Evolutionary conservation across 1,140 invertebrate species (phyloP), one percentile per base, ranked within the genome.

Genomic region (Hesperophylax magnus): DNA sequence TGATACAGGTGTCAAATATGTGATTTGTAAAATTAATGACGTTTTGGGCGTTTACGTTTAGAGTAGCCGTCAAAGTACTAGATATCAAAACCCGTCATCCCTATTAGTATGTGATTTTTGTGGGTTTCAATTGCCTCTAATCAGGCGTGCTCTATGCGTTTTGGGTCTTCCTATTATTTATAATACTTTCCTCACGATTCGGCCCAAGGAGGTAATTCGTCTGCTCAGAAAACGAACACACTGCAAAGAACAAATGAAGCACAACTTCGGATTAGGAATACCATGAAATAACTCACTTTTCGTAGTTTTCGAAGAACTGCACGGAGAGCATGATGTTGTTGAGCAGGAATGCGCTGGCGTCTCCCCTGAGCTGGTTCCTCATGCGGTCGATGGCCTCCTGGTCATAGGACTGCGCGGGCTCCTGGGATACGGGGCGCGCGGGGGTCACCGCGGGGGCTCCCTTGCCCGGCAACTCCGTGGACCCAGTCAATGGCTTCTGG

Each of bases 251-350:
- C n/a, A n/a, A n/a, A n/a, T 54, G 14, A 54, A 2, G 8, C 53
- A 20, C 14, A n/a, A 17, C 17, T 56, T 34, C 8, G 8, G n/a
- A 20, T 3, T 0, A 2, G 39, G 24, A 22, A 61, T 61, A 61
- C 18, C 14, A 18, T 61, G n/a, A 20, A 61, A 27, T n/a, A 6
- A 88, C 91, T 91, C 89, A 95, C 95, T 92, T 91, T 83, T 95
- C 93, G 85, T 92, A 96, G 87, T 96, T 94, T 61, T 93, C 90
- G 78, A 95, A 96, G 88, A 96, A 96, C 85, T 96, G 94, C 4
- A 95, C 88, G 34, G 93, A 92, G 85, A 96, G 89, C 79, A 96
- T 89, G 34, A 96, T 91, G 85, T 96, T 94, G 85, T 96, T 96
- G 1, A 96, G 86, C 2, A 96, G 87, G 85, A 96, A 96, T 1